These are phyloP conservation scores for Campoplex capitator DNA, from an alignment of 2,888 invertebrate genomes.

Conservation along the genomic window DNA sequence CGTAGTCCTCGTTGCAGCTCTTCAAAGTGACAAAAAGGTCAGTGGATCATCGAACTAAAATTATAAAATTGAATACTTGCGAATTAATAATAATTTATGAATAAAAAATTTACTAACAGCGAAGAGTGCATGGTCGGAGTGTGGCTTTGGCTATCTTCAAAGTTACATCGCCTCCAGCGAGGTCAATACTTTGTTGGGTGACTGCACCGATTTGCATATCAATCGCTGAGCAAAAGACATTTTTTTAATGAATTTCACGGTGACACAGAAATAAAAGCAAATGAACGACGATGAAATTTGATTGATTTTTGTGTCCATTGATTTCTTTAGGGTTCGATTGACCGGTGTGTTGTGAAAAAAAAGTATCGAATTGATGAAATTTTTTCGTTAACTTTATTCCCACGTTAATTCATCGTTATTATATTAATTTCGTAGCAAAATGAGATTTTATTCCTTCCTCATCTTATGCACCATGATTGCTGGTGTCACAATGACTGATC, in stretches of 20 bases:
- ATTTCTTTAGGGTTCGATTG: neutral
- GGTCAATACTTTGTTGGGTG: too few species aligned
- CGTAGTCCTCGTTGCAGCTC: neutral
- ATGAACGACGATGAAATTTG: neutral
- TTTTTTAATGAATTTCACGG: too few species aligned
- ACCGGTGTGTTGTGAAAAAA: neutral
- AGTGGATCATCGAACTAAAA: neutral
- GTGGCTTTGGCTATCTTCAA: too few species aligned
- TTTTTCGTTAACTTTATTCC: neutral
- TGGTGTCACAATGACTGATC: neutral
- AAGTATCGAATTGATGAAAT: neutral
- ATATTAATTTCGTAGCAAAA: neutral
- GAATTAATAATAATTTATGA: neutral
- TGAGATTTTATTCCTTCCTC: slow-evolving; percentile 3
- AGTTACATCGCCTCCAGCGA: too few species aligned
- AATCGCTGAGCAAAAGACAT: too few species aligned
- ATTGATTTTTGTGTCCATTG: neutral
- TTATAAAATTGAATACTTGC: neutral
- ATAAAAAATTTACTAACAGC: too few species aligned
- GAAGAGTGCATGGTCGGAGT: too few species aligned
- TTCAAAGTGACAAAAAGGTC: neutral
- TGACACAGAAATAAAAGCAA: neutral
- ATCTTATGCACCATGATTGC: neutral
- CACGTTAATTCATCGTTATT: neutral
- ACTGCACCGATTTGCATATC: too few species aligned